Percentiles rank a stretch among this genome's conserved stretches.
These are phyloP conservation scores for Dysdera silvatica DNA, from an alignment of 1,140 invertebrate genomes.

Conservation along the genomic window DNA sequence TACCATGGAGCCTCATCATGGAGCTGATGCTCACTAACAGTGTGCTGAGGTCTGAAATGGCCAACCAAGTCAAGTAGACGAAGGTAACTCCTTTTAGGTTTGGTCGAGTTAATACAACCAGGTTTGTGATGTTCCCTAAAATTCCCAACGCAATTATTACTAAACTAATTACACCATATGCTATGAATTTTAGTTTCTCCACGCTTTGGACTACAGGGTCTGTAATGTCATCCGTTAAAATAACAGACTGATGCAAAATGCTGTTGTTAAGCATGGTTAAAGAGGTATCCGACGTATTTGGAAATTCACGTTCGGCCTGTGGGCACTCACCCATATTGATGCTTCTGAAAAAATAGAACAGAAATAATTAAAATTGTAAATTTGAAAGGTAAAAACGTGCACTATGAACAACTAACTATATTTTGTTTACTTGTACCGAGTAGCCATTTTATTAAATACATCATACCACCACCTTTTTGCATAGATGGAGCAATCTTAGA, in stretches of 20 bases:
- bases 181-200: slow-evolving; percentile 48
- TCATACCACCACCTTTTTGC: no score
- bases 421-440: no score
- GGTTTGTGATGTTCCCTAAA: slow-evolving; percentile 62
- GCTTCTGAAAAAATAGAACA: background rate
- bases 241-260: background rate
- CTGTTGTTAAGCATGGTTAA: background rate
- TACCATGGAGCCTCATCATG: slow-evolving; percentile 56
- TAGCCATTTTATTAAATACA: no score
- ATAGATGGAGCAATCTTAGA: no score
- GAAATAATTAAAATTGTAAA: no score
- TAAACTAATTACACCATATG: slow-evolving; percentile 60
- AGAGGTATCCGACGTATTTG: no score
- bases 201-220: background rate
- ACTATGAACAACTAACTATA: no score
- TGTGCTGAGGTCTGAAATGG: slow-evolving; percentile 53
- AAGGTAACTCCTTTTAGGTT: slow-evolving; percentile 69
- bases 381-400: no score
- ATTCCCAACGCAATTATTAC: slow-evolving; percentile 62
- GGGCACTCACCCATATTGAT: slow-evolving; percentile 11
- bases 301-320: background rate
- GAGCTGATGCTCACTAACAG: slow-evolving; percentile 62
- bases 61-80: slow-evolving; percentile 66
- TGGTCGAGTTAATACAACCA: slow-evolving; percentile 61
- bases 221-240: no score